These are phyloP conservation scores for Dreissena polymorpha DNA, from an alignment of 1,140 invertebrate genomes.

Conservation along the genomic window DNA sequence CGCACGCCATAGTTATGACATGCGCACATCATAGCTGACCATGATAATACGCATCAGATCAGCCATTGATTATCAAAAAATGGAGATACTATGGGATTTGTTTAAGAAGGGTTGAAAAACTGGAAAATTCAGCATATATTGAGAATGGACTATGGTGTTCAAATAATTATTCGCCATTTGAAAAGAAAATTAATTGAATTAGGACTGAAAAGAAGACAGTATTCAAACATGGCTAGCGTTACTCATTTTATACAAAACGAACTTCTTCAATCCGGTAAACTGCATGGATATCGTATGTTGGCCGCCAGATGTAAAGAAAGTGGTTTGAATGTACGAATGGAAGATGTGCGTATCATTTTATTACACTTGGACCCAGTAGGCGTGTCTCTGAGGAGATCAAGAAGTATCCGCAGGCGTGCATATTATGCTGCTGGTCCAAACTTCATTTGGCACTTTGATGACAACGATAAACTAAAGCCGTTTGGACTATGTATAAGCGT, in stretches of 20 bases:
- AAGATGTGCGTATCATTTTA: constrained; percentile 25
- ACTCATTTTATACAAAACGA: constrained; percentile 11
- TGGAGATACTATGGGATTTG: too few species aligned
- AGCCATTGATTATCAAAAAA: too few species aligned
- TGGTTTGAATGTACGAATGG: neutral
- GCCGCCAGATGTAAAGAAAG: neutral
- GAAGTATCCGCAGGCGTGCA: constrained; percentile 42
- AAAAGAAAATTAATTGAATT: neutral
- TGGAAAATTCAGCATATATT: neutral
- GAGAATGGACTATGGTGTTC: neutral
- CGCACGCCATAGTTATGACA: too few species aligned
- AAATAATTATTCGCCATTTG: neutral
- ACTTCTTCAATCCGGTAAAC: constrained; percentile 6
- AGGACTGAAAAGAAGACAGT: constrained; percentile 13
- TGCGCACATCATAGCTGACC: too few species aligned
- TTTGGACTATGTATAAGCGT: constrained; percentile 73
- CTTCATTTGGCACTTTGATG: constrained; percentile 74
- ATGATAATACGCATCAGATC: too few species aligned
- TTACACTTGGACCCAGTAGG: constrained; percentile 1
- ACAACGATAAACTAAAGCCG: constrained; percentile 74
- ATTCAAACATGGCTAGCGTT: neutral
- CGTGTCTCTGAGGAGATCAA: neutral
- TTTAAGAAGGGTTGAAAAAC: neutral
- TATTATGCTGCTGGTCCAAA: constrained; percentile 69
- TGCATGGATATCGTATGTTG: constrained; percentile 30